Conservation (phyloP, 2,797 vertebrate genomes). For the Parauchenoglanis punctatus region DNA sequence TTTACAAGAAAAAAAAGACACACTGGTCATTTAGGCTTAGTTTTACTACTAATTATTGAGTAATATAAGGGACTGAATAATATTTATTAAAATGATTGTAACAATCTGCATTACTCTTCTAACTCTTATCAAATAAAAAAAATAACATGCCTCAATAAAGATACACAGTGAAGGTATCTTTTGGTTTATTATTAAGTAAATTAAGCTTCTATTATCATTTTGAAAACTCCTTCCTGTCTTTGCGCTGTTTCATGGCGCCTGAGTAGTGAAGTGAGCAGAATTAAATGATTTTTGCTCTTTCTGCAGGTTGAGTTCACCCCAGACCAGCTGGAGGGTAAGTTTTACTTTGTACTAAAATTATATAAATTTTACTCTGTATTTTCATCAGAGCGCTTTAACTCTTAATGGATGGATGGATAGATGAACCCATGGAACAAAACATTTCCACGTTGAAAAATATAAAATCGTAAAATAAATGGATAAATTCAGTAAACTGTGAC, state of each 20-base stretch:
- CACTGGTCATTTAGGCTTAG: background rate
- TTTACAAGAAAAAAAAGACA: background rate
- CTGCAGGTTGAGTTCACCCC: slow-evolving; percentile 72
- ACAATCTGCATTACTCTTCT: background rate
- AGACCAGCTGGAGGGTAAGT: slow-evolving; percentile 79
- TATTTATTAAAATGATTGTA: background rate
- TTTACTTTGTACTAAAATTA: background rate
- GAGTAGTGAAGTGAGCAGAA: background rate
- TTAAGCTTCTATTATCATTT: background rate
- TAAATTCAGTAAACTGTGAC: background rate
- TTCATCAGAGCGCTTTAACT: background rate
- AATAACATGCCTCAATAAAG: background rate
- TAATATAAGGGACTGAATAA: background rate
- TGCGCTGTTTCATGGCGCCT: background rate
- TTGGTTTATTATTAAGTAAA: background rate
- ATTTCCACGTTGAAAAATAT: background rate
- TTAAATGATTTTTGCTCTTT: slow-evolving; percentile 22
- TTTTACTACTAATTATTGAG: background rate
- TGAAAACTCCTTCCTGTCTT: background rate
- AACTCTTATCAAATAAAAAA: background rate
- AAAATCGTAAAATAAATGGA: background rate
- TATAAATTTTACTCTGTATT: background rate
- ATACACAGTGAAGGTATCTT: background rate
- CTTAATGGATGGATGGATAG: background rate
- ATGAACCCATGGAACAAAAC: background rate